Evolutionary conservation across 2,888 invertebrate species (phyloP).

Genomic region (Mesorhabditis belari): DNA sequence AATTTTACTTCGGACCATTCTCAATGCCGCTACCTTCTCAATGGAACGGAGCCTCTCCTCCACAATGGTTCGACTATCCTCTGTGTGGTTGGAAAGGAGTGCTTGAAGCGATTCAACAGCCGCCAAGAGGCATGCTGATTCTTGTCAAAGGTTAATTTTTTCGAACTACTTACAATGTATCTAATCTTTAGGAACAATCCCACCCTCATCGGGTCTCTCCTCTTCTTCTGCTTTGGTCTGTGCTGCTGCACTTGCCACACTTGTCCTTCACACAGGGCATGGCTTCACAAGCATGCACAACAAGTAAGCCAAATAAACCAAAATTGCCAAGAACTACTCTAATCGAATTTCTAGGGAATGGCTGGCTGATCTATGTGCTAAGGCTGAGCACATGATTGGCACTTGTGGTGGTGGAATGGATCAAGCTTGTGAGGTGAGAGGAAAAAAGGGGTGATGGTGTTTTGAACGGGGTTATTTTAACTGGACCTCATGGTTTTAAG

Average conservation of each 20-base stretch:
- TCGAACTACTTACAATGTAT: not conserved
- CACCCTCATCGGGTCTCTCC: conserved; percentile 86
- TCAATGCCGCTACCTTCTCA: conserved; percentile 13
- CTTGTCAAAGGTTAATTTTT: conserved; percentile 32
- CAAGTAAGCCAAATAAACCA: no score
- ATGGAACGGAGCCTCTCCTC: conserved; percentile 28
- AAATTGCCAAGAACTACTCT: no score
- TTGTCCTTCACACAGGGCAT: conserved; percentile 60
- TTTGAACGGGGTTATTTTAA: no score
- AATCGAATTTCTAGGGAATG: conserved; percentile 19
- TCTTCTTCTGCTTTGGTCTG: conserved; percentile 96
- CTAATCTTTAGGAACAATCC: conserved; percentile 66
- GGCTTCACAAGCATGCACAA: conserved; percentile 23
- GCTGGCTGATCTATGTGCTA: conserved; percentile 79
- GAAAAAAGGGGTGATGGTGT: not conserved
- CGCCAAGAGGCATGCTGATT: conserved; percentile 37
- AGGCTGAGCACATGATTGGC: conserved; percentile 85
- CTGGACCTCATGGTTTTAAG: no score
- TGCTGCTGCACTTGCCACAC: conserved; percentile 75
- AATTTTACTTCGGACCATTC: not conserved
- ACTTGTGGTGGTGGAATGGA: conserved; percentile 99
- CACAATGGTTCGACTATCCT: conserved; percentile 83
- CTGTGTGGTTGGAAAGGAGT: conserved; percentile 85
- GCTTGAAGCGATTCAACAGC: conserved; percentile 59
- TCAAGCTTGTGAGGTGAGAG: conserved; percentile 88